Conservation (phyloP, 2,888 invertebrate species). For the Agrenia bidenticulata region DNA sequence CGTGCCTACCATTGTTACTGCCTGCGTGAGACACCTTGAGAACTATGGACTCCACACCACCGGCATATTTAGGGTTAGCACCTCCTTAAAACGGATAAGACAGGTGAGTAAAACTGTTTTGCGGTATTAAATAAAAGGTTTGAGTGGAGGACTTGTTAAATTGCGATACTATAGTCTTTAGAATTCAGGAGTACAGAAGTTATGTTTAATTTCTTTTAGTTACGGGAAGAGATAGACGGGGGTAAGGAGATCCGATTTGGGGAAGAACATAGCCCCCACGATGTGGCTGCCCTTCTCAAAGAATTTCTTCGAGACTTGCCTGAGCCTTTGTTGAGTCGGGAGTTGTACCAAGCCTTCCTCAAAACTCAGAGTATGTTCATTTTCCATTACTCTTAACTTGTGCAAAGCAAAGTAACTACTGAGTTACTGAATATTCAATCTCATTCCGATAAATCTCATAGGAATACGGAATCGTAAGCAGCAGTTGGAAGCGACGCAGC, state of each 20-base stretch:
- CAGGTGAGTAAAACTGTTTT: no score
- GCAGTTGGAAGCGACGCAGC: conserved; percentile 79
- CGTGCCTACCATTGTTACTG: conserved; percentile 75
- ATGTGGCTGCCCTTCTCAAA: conserved; percentile 88
- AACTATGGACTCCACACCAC: conserved; percentile 77
- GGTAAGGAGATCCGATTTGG: conserved; percentile 69
- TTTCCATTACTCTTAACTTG: no score
- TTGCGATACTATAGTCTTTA: no score
- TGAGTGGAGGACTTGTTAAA: no score
- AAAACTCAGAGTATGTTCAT: conserved; percentile 75
- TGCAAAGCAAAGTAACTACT: no score
- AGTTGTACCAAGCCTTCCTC: conserved; percentile 85
- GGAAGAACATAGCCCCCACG: conserved; percentile 83
- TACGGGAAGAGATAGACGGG: conserved; percentile 86
- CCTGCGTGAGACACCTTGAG: conserved; percentile 80
- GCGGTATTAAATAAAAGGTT: no score
- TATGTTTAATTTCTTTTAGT: conserved; percentile 64
- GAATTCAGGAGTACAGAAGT: no score
- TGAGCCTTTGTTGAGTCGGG: conserved; percentile 84
- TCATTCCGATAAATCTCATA: conserved; percentile 55
- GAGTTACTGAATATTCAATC: no score
- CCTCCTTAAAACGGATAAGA: conserved; percentile 86
- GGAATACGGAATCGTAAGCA: conserved; percentile 78
- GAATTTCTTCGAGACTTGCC: conserved; percentile 91
- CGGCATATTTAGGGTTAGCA: conserved; percentile 88